Conservation (phyloP, 2,888 invertebrate genomes). For the Acanthosoma haemorrhoidale region DNA sequence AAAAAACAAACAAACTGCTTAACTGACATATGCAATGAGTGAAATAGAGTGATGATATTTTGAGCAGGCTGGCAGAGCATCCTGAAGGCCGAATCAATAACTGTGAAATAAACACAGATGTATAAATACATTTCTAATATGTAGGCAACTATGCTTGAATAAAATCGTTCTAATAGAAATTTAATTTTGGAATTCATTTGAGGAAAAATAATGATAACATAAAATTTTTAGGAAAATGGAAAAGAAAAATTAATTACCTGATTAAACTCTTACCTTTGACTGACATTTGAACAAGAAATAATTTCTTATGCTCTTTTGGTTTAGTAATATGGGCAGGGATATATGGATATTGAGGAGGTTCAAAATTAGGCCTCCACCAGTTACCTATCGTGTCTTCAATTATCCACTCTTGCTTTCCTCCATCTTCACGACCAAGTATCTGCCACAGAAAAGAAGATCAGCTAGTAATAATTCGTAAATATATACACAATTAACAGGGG, state of each 20-base stretch:
- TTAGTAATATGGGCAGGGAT: constrained; percentile 99
- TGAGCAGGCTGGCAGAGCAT: constrained; percentile 28
- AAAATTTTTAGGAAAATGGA: neutral
- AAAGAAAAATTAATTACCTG: neutral
- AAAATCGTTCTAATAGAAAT: neutral
- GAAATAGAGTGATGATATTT: constrained; percentile 24
- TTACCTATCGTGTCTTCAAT: constrained; percentile 94
- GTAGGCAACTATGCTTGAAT: neutral
- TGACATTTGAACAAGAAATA: constrained; percentile 94
- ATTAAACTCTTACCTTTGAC: constrained; percentile 63
- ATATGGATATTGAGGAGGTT: constrained; percentile 99
- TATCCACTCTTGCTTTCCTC: constrained; percentile 94
- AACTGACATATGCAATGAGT: neutral
- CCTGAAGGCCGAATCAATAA: constrained; percentile 28
- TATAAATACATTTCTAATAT: constrained; percentile 20
- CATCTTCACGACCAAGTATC: constrained; percentile 94
- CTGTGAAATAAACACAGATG: constrained; percentile 32
- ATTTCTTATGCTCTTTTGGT: constrained; percentile 96
- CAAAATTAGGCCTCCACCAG: constrained; percentile 99
- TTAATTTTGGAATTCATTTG: neutral
- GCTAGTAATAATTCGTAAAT: neutral
- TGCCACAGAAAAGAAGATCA: constrained; percentile 46
- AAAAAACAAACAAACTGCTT: constrained; percentile 27
- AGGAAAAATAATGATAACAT: neutral
- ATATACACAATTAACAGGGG: neutral